A percentile compares a stretch with the other conserved stretches of the same genome.
These are phyloP conservation scores for Metopolophium dirhodum DNA, from an alignment of 1,140 invertebrate genomes.

Conservation along the genomic window DNA sequence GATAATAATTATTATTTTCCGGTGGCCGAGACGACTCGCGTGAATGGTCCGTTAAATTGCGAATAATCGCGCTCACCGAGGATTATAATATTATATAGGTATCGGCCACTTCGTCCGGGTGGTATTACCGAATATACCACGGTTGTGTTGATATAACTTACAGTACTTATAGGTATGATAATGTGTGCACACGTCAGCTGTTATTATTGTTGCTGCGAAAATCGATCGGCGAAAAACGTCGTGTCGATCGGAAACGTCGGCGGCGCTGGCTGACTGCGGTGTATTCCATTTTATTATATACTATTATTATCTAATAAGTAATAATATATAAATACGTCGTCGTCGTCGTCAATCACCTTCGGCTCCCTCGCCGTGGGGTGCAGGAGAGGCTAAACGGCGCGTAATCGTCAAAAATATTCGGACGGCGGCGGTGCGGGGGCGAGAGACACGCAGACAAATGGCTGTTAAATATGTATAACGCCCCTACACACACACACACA, in stretches of 20 bases:
- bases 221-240: not conserved
- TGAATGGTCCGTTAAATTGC: not conserved
- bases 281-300: not conserved
- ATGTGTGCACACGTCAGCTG: too few relatives aligned
- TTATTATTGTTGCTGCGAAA: not conserved
- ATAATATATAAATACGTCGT: not conserved
- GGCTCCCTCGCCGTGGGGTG: too few relatives aligned
- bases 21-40: not conserved
- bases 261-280: not conserved
- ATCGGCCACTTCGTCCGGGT: too few relatives aligned
- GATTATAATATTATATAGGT: too few relatives aligned
- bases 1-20: conserved; percentile 2
- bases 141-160: too few relatives aligned
- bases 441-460: conserved; percentile 8
- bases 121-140: too few relatives aligned
- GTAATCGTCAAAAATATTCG: conserved; percentile 36
- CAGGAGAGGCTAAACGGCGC: not conserved
- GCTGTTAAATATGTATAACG: conserved; percentile 43
- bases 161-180: too few relatives aligned
- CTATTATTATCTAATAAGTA: too few relatives aligned
- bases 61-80: not conserved
- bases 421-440: not conserved
- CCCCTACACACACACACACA: too few relatives aligned
- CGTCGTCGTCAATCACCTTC: not conserved
- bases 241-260: not conserved